Evolutionary conservation across 2,113 vertebrate genomes (phyloP).

Genomic region (Addax nasomaculatus): DNA sequence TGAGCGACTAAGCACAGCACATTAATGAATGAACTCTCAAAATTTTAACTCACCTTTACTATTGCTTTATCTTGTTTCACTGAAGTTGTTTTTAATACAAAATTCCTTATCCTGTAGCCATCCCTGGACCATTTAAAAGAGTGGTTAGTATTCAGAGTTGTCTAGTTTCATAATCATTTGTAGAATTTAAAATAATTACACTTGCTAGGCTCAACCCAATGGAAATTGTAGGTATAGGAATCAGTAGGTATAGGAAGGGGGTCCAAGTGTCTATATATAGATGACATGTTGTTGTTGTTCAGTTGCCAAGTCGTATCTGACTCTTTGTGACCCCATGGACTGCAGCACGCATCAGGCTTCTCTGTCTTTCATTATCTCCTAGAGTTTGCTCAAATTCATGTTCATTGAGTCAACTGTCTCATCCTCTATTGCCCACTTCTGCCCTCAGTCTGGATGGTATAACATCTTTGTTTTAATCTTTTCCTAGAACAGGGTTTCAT

Average conservation of each 20-base stretch:
- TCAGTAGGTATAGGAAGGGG: not conserved
- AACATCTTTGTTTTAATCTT: not conserved
- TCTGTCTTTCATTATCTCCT: not conserved
- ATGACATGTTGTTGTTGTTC: not conserved
- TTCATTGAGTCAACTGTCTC: not conserved
- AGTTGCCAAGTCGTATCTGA: not conserved
- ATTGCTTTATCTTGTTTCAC: not conserved
- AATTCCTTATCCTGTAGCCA: not conserved
- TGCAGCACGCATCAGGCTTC: not conserved
- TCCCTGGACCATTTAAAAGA: not conserved
- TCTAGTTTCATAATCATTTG: not conserved
- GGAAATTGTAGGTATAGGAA: not conserved
- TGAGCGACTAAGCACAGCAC: not conserved
- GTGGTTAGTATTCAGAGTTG: not conserved
- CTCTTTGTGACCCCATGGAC: not conserved
- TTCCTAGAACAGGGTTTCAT: not conserved
- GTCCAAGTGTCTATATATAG: not conserved
- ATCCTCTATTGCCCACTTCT: not conserved
- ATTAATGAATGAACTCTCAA: not conserved
- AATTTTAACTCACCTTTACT: not conserved
- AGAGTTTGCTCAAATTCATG: not conserved
- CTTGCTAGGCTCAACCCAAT: not conserved
- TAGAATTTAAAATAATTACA: not conserved
- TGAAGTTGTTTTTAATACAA: not conserved
- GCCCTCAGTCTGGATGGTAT: not conserved